phyloP scores from a whole-genome alignment of 2,888 invertebrate genomes.

The Brenthis ino region DNA sequence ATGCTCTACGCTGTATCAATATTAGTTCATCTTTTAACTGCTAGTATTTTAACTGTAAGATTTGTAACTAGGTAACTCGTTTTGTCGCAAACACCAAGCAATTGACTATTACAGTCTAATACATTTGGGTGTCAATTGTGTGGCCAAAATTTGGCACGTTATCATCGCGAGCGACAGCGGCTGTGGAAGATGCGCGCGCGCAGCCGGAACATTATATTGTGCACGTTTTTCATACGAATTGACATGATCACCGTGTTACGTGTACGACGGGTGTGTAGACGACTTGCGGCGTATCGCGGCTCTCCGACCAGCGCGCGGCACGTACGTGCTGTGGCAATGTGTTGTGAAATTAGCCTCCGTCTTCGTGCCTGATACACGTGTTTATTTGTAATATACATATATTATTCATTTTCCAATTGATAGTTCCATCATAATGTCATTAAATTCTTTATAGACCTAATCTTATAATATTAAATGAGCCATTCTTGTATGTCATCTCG shows the following conservation, averaged over 20 bases:
- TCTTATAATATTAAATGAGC: no score
- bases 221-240: slow-evolving; percentile 35
- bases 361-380: slow-evolving; percentile 11
- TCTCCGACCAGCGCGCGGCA: slow-evolving; percentile 1
- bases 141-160: neutral
- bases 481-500: no score
- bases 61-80: no score
- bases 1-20: no score
- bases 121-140: neutral
- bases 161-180: neutral
- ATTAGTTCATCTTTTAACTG: no score
- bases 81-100: no score
- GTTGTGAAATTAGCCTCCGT: slow-evolving; percentile 14
- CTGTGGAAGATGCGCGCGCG: neutral
- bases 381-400: neutral
- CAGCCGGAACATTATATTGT: slow-evolving; percentile 21
- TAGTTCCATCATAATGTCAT: no score
- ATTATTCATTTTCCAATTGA: no score
- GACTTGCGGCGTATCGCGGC: slow-evolving; percentile 17
- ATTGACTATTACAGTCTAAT: no score
- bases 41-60: no score
- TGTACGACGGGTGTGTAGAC: neutral
- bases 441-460: no score
- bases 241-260: slow-evolving; percentile 2
- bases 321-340: slow-evolving; percentile 22